Conservation (phyloP, 2,113 vertebrate species). For the Tragelaphus strepsiceros region DNA sequence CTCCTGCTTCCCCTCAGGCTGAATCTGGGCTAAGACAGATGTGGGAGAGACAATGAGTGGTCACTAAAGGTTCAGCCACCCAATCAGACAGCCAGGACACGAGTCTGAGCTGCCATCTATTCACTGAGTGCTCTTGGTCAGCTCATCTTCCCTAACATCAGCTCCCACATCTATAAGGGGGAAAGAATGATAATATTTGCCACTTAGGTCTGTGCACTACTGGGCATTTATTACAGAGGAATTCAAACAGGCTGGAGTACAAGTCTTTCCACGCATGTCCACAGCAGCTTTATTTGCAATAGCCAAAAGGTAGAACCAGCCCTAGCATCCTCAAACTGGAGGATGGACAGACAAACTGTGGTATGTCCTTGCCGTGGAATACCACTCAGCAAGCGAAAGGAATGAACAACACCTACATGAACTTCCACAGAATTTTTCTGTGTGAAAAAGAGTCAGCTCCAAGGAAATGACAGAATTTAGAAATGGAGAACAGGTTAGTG, state of each 20-base stretch:
- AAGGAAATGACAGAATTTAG: background rate
- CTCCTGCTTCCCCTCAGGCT: background rate
- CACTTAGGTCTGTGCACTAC: background rate
- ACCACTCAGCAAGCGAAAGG: background rate
- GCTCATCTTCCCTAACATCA: background rate
- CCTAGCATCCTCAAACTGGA: background rate
- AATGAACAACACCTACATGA: background rate
- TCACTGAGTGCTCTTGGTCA: background rate
- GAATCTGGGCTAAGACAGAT: background rate
- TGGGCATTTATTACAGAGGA: background rate
- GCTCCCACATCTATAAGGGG: background rate
- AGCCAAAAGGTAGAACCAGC: background rate
- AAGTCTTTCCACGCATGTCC: background rate
- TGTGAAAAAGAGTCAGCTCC: background rate
- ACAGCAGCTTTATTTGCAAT: background rate
- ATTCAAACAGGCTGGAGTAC: background rate
- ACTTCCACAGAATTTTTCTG: background rate
- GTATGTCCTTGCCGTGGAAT: fast-evolving
- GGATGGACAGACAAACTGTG: background rate
- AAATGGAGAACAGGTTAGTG: background rate
- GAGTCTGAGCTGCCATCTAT: background rate
- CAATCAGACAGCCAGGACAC: fast-evolving
- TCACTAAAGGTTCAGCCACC: background rate
- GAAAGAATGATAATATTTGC: background rate
- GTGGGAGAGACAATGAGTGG: too few species aligned